These are phyloP conservation scores for Genyomyrus donnyi DNA, from an alignment of 2,113 vertebrate genomes.

Conservation along the genomic window DNA sequence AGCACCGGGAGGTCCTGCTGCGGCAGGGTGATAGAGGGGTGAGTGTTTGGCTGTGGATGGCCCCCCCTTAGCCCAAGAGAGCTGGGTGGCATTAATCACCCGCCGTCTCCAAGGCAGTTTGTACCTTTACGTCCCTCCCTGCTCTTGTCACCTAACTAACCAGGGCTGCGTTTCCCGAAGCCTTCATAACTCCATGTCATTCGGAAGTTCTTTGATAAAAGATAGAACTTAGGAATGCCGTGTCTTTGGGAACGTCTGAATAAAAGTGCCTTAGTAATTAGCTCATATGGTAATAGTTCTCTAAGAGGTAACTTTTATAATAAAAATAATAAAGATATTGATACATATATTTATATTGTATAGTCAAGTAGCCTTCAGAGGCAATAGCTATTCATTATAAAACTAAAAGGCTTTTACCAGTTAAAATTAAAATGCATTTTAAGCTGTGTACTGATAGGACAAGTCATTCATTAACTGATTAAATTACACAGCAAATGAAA, in stretches of 20 bases:
- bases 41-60: constrained; percentile 41
- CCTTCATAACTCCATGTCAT: too few species aligned
- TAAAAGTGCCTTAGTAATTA: not conserved
- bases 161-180: too few species aligned
- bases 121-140: not conserved
- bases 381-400: too few species aligned
- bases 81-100: constrained; percentile 45
- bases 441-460: not conserved
- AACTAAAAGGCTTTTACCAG: not conserved
- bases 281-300: not conserved
- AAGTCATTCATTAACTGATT: not conserved
- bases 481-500: not conserved
- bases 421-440: not conserved
- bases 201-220: too few species aligned
- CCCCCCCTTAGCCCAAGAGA: constrained; percentile 44
- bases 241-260: not conserved
- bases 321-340: not conserved
- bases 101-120: constrained; percentile 38
- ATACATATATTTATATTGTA: not conserved
- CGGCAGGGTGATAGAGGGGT: constrained; percentile 47
- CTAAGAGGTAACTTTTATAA: not conserved
- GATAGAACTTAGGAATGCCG: too few species aligned
- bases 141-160: not conserved
- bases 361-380: not conserved
- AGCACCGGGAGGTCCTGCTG: constrained; percentile 41